phyloP scores from a whole-genome alignment of 2,113 vertebrate species.

The Rhodinocichla rosea region DNA sequence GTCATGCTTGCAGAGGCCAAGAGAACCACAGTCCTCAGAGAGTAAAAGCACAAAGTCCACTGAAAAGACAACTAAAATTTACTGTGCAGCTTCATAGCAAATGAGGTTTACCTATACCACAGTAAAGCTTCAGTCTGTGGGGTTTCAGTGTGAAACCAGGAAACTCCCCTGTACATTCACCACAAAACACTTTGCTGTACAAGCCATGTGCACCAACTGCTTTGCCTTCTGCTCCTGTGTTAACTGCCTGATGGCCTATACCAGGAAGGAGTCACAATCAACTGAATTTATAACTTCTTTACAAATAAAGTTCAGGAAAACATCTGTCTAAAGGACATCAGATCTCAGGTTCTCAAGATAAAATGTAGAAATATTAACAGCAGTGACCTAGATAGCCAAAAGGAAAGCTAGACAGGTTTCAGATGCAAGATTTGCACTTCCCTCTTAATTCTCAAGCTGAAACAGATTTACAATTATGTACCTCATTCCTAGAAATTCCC shows the following conservation, averaged over 20 bases:
- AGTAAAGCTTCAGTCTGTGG: neutral
- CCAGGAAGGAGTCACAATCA: neutral
- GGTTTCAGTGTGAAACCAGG: neutral
- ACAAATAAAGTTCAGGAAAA: neutral
- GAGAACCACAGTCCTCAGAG: neutral
- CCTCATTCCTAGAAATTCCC: neutral
- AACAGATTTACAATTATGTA: neutral
- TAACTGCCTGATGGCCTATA: neutral
- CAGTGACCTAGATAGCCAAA: neutral
- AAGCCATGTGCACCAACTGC: neutral
- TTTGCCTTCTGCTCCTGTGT: neutral
- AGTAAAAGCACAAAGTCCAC: neutral
- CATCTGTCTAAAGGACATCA: neutral
- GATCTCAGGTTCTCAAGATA: neutral
- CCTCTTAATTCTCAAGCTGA: neutral
- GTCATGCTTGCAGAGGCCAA: neutral
- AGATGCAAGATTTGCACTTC: neutral
- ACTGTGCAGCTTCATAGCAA: neutral
- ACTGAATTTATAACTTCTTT: neutral
- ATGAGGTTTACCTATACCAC: neutral
- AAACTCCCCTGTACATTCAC: fast-evolving
- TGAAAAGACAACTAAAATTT: neutral
- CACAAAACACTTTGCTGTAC: neutral
- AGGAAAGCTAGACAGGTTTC: neutral
- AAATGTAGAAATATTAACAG: neutral